Conservation (phyloP, 1,140 invertebrate genomes). For the Chlorops oryzae region DNA sequence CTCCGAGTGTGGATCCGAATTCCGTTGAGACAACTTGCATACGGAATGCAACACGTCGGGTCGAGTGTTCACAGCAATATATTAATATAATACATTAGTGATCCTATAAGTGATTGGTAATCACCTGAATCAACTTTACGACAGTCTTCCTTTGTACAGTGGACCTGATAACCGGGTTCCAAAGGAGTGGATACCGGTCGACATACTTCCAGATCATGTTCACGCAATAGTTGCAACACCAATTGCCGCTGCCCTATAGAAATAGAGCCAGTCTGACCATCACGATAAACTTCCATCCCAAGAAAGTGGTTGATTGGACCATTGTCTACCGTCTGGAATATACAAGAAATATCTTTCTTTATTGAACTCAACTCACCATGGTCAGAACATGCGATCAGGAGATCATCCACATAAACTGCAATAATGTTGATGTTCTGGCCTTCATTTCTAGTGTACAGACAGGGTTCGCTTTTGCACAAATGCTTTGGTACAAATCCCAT, state of each 20-base stretch:
- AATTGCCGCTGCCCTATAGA: constrained; percentile 21
- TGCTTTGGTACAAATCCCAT: constrained; percentile 24
- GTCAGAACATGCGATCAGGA: constrained; percentile 5
- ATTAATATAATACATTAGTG: constrained; percentile 7
- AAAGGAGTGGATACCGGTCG: constrained; percentile 36
- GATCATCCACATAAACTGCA: constrained; percentile 11
- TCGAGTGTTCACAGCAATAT: constrained; percentile 35
- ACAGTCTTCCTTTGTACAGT: constrained; percentile 4
- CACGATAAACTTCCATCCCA: constrained; percentile 18
- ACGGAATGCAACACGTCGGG: constrained; percentile 33
- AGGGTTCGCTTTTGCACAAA: constrained; percentile 29
- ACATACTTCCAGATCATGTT: constrained; percentile 40
- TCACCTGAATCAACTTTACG: constrained; percentile 2
- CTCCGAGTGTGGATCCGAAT: not conserved
- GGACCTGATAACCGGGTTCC: constrained; percentile 19
- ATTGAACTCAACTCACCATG: constrained; percentile 11
- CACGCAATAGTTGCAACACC: constrained; percentile 36
- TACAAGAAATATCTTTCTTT: constrained; percentile 6
- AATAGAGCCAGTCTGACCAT: constrained; percentile 10
- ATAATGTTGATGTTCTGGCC: not conserved
- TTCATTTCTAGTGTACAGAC: constrained; percentile 2
- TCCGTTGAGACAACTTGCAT: constrained; percentile 7
- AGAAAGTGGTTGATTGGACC: constrained; percentile 10
- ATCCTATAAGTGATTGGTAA: constrained; percentile 3
- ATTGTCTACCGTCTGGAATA: constrained; percentile 8